These are phyloP conservation scores for Polyommatus icarus DNA, from an alignment of 2,888 invertebrate species.

Conservation along the genomic window DNA sequence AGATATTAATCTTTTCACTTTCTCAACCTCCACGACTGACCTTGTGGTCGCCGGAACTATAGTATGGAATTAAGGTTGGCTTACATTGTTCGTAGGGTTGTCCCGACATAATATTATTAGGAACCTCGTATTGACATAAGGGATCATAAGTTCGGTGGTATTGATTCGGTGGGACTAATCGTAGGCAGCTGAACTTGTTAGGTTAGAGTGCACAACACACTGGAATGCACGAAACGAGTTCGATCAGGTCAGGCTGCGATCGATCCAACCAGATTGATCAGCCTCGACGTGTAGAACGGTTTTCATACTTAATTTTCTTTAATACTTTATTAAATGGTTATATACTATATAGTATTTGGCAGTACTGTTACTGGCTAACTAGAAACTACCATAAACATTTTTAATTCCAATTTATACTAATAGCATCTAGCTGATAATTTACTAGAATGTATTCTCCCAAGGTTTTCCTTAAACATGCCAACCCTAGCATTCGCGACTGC, in stretches of 20 bases:
- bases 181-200: neutral
- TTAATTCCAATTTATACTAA: too few species aligned
- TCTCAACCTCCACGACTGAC: constrained; percentile 59
- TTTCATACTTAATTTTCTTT: too few species aligned
- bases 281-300: too few species aligned
- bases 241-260: neutral
- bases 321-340: too few species aligned
- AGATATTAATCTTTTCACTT: constrained; percentile 49
- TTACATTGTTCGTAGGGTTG: neutral
- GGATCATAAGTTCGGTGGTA: too few species aligned
- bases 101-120: neutral
- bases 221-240: neutral
- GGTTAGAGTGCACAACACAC: too few species aligned
- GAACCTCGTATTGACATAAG: too few species aligned
- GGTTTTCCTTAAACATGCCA: neutral
- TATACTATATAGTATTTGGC: too few species aligned
- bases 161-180: neutral
- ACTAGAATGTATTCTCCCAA: neutral
- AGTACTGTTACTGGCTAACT: too few species aligned
- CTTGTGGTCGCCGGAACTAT: constrained; percentile 49
- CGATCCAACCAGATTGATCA: neutral
- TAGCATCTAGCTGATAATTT: neutral
- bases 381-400: too few species aligned
- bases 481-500: neutral
- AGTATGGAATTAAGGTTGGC: constrained; percentile 34